These are phyloP conservation scores for Notocelia uddmanniana DNA, from an alignment of 2,888 invertebrate species.

Conservation along the genomic window DNA sequence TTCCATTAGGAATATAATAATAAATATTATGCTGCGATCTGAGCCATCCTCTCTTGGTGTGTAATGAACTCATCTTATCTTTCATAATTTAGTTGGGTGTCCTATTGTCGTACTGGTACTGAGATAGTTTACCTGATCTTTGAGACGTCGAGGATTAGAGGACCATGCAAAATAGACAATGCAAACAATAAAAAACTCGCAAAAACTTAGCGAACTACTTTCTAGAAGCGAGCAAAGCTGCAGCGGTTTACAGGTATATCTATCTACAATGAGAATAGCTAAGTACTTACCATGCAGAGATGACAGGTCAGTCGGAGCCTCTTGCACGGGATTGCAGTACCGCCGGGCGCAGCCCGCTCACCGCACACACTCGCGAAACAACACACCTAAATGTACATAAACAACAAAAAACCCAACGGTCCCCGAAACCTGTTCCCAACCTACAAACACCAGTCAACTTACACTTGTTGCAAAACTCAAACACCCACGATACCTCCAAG, in stretches of 20 bases:
- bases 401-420: conserved; percentile 78
- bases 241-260: conserved; percentile 5
- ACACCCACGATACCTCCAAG: conserved; percentile 53
- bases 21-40: no score
- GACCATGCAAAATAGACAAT: not conserved
- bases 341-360: conserved; percentile 60
- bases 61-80: not conserved
- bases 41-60: no score
- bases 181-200: not conserved
- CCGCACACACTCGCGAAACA: conserved; percentile 70
- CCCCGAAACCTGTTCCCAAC: conserved; percentile 73
- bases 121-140: not conserved
- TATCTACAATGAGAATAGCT: conserved; percentile 23
- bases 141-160: not conserved
- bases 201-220: conserved; percentile 35
- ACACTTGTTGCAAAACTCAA: conserved; percentile 79
- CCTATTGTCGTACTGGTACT: no score
- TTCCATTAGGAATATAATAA: no score
- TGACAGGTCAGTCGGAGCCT: conserved; percentile 57
- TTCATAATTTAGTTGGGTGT: not conserved
- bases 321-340: conserved; percentile 68
- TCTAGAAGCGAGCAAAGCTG: conserved; percentile 20
- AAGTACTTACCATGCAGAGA: conserved; percentile 63
- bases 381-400: conserved; percentile 68
- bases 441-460: conserved; percentile 63